Conservation (phyloP, 1,140 invertebrate species). For the Idris sp. region DNA sequence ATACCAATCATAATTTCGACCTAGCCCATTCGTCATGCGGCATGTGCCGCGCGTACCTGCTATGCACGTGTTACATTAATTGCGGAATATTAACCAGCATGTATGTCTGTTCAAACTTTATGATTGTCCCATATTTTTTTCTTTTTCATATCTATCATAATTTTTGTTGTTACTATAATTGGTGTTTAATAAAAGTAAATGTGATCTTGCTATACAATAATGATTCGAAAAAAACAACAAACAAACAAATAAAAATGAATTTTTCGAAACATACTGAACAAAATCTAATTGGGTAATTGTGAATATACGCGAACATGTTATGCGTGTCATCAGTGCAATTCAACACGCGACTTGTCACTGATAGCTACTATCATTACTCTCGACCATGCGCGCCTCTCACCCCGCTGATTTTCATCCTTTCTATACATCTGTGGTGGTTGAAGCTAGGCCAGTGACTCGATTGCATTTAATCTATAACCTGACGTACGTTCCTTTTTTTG, state of each 20-base stretch:
- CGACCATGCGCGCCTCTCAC: slow-evolving; percentile 38
- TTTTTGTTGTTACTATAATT: not conserved
- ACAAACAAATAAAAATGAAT: not conserved
- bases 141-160: not conserved
- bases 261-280: slow-evolving; percentile 10
- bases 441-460: slow-evolving; percentile 67
- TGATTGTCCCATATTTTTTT: too few relatives aligned
- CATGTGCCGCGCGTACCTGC: slow-evolving; percentile 68
- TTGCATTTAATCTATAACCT: slow-evolving; percentile 75
- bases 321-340: slow-evolving; percentile 75
- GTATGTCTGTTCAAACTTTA: slow-evolving; percentile 9
- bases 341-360: slow-evolving; percentile 73
- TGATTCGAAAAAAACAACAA: not conserved
- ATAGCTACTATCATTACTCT: slow-evolving; percentile 65
- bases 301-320: slow-evolving; percentile 71
- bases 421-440: too few relatives aligned
- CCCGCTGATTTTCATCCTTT: too few relatives aligned
- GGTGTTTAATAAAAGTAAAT: too few relatives aligned
- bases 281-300: slow-evolving; percentile 24
- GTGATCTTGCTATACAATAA: too few relatives aligned
- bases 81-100: slow-evolving; percentile 64
- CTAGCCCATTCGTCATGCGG: slow-evolving; percentile 68
- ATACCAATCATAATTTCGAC: slow-evolving; percentile 70
- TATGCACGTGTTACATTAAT: slow-evolving; percentile 70
- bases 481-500: slow-evolving; percentile 73